These are phyloP conservation scores for Lithodes maja DNA, from an alignment of 2,888 invertebrate genomes.

Conservation along the genomic window DNA sequence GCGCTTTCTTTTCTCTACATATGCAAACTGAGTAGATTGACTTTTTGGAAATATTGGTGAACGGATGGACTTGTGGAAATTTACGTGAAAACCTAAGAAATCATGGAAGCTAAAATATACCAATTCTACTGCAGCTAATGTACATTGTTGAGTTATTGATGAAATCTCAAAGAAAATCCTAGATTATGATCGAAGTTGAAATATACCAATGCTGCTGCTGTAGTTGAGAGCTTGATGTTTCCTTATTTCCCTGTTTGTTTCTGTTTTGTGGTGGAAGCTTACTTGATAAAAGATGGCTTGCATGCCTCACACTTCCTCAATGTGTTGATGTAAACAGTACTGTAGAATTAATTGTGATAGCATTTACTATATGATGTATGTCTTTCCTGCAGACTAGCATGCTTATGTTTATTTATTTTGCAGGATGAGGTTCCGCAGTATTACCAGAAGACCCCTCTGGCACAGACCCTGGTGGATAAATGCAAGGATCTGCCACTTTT, in stretches of 20 bases:
- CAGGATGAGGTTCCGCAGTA: slow-evolving; percentile 66
- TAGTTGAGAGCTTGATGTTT: slow-evolving; percentile 20
- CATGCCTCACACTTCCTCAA: slow-evolving; percentile 57
- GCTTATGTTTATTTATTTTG: slow-evolving; percentile 20
- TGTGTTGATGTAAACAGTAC: not conserved
- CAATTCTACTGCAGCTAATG: too few species aligned
- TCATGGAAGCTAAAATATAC: not conserved
- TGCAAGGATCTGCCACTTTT: slow-evolving; percentile 68
- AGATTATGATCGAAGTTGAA: too few species aligned
- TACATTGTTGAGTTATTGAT: too few species aligned
- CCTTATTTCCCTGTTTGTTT: slow-evolving; percentile 1
- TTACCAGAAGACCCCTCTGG: slow-evolving; percentile 62
- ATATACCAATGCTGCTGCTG: slow-evolving; percentile 30
- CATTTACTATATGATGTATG: not conserved
- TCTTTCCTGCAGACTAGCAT: not conserved
- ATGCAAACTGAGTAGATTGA: not conserved
- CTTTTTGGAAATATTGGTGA: not conserved
- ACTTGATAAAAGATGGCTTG: slow-evolving; percentile 30
- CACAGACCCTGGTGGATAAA: slow-evolving; percentile 66
- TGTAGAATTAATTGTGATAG: not conserved
- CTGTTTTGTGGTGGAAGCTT: not conserved
- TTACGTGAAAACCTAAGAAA: not conserved
- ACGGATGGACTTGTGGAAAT: not conserved
- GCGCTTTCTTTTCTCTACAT: not conserved
- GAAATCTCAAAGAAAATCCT: too few species aligned